Evolutionary conservation across 2,888 invertebrate species (phyloP).

Genomic region (Myopa tessellatipennis): DNA sequence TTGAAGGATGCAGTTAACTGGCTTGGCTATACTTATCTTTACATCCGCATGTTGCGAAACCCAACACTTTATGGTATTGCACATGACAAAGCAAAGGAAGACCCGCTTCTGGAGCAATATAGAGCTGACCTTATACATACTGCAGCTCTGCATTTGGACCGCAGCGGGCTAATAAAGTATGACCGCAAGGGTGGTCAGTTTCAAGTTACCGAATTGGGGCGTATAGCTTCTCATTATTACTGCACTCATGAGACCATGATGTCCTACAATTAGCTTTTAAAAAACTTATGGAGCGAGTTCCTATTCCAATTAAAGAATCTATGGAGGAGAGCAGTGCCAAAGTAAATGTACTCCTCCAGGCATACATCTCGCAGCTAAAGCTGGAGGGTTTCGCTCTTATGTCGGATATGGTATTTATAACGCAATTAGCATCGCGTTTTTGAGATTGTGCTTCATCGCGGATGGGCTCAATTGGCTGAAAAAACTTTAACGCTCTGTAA

Average conservation of each 20-base stretch:
- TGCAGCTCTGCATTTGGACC: slow-evolving; percentile 89
- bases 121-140: slow-evolving; percentile 96
- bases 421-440: slow-evolving; percentile 95
- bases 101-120: slow-evolving; percentile 87
- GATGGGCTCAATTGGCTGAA: slow-evolving; percentile 98
- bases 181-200: slow-evolving; percentile 92
- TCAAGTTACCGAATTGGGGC: slow-evolving; percentile 92
- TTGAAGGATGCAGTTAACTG: slow-evolving; percentile 90
- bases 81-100: slow-evolving; percentile 81
- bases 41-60: slow-evolving; percentile 92
- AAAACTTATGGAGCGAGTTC: slow-evolving; percentile 91
- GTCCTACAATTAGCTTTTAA: slow-evolving; percentile 94
- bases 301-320: slow-evolving; percentile 98
- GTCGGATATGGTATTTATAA: slow-evolving; percentile 99
- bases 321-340: slow-evolving; percentile 97
- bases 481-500: slow-evolving; percentile 96
- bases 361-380: slow-evolving; percentile 98
- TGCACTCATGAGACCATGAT: slow-evolving; percentile 97
- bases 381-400: slow-evolving; percentile 98
- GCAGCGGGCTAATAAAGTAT: slow-evolving; percentile 94
- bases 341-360: slow-evolving; percentile 93
- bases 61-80: slow-evolving; percentile 92
- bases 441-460: slow-evolving; percentile 91
- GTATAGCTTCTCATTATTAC: slow-evolving; percentile 98
- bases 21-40: slow-evolving; percentile 96